Conservation (phyloP, 1,140 invertebrate species). For the Helicoverpa zea region DNA sequence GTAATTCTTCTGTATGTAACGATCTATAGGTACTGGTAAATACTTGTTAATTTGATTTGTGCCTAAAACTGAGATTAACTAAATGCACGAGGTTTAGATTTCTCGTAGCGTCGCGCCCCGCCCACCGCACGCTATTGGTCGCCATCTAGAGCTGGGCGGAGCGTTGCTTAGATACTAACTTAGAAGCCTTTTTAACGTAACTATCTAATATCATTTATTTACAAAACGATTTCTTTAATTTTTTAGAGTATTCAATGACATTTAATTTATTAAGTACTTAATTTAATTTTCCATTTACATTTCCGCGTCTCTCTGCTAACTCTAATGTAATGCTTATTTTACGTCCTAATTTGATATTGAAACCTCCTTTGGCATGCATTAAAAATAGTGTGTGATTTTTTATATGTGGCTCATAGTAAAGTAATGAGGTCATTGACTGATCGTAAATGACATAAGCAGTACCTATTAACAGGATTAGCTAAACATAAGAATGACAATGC, state of each 20-base stretch:
- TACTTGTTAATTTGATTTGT: conserved; percentile 26
- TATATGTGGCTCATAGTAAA: no score
- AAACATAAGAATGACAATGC: no score
- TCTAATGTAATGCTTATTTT: no score
- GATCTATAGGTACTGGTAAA: not conserved
- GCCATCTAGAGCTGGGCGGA: conserved; percentile 75
- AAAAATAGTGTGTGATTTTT: no score
- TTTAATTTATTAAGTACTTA: not conserved
- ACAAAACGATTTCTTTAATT: conserved; percentile 15
- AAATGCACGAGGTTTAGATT: conserved; percentile 70
- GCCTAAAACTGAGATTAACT: conserved; percentile 63
- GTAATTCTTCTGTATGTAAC: conserved; percentile 20
- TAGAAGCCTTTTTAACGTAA: conserved; percentile 69
- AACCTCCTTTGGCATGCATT: no score
- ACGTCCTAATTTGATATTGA: no score
- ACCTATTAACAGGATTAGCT: no score
- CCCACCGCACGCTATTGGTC: conserved; percentile 77
- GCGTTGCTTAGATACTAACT: conserved; percentile 79
- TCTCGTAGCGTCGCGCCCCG: conserved; percentile 70
- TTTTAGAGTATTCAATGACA: conserved; percentile 12
- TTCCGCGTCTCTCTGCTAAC: no score
- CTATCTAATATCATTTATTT: conserved; percentile 46
- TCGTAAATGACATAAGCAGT: no score
- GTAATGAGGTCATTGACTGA: no score
- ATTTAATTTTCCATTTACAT: no score